Base-by-base conservation (phyloP, 2,113 vertebrate species). In the Orycteropus afer region DNA sequence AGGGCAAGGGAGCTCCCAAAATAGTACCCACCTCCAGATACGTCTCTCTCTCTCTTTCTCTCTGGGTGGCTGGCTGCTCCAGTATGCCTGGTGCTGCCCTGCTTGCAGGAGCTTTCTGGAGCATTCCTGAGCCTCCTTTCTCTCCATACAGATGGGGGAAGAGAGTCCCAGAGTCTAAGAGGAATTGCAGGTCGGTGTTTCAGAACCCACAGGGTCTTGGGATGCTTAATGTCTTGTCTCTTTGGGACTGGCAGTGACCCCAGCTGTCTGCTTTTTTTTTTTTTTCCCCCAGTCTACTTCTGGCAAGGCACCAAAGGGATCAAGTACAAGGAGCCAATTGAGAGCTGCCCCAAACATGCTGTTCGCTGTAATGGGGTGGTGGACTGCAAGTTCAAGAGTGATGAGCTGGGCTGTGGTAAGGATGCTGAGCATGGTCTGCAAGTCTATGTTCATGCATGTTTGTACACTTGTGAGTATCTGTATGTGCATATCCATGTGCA, bases 361-460 rank as follows among this genome's bases (percentile, higher is more conserved):
- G 96, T 98, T 90, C 98, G 97, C 94, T 99, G 98, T 8, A 71
- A 98, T 0, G 98, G 98, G 4, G 0, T 98, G 5, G 90, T 93
- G 0, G 98, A 98, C 94, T 99, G 98, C 94, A 98, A 97, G 6
- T 98, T 97, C 77, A 89, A 95, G 81, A 98, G 98, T 0, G 98
- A 98, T 0, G 98, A 98, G 94, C 98, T 98, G 92, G 98, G 98
- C 94, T 99, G 98, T 0, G 98, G 98, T 99, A 97, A 98, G 87
- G n/a, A 37, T 29, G 9, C 65, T 14, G 71, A 79, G 5, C 0
- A 0, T 6, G 3, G 96, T 29, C 42, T 49, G 27, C 5, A 0
- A 0, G 40, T 4, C 13, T 3, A 13, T 0, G 0, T 71, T 71
- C 0, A 0, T 1, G 2, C 1, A 20, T 12, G 20, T 3, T 3